A percentile compares a stretch with the other conserved stretches of the same genome.
These are phyloP conservation scores for Pseudachorutes palmiensis DNA, from an alignment of 1,140 invertebrate genomes.

Conservation along the genomic window DNA sequence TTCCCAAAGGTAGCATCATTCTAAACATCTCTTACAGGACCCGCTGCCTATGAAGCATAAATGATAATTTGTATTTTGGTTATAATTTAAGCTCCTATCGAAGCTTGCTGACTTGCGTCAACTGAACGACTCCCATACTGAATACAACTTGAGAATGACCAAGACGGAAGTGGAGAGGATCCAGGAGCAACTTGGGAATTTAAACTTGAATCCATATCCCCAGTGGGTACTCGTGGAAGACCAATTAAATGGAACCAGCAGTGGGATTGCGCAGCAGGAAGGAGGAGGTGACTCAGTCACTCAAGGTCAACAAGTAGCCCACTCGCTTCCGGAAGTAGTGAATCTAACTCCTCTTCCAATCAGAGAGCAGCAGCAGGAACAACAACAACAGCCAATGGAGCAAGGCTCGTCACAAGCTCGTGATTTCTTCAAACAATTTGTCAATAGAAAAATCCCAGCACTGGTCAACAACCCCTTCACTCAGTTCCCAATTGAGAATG, in stretches of 20 bases:
- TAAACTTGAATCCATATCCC: slow-evolving; percentile 39
- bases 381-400: background rate
- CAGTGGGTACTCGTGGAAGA: slow-evolving; percentile 28
- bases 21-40: background rate
- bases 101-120: slow-evolving; percentile 46
- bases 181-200: slow-evolving; percentile 39
- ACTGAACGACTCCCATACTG: slow-evolving; percentile 49
- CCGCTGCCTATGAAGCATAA: background rate
- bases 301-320: background rate
- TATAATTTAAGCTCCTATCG: slow-evolving; percentile 31
- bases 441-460: slow-evolving; percentile 16
- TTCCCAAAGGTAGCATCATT: slow-evolving; percentile 43
- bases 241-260: too few relatives aligned
- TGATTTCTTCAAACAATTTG: slow-evolving; percentile 15
- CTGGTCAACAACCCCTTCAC: slow-evolving; percentile 22
- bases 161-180: slow-evolving; percentile 38
- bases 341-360: too few relatives aligned
- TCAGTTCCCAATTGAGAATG: slow-evolving; percentile 4
- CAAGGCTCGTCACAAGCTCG: background rate
- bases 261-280: background rate
- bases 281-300: too few relatives aligned
- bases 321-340: background rate
- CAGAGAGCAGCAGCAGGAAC: background rate
- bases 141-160: slow-evolving; percentile 44
- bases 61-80: background rate